Base-by-base conservation (phyloP, 2,888 invertebrate species). In the Tuta absoluta region DNA sequence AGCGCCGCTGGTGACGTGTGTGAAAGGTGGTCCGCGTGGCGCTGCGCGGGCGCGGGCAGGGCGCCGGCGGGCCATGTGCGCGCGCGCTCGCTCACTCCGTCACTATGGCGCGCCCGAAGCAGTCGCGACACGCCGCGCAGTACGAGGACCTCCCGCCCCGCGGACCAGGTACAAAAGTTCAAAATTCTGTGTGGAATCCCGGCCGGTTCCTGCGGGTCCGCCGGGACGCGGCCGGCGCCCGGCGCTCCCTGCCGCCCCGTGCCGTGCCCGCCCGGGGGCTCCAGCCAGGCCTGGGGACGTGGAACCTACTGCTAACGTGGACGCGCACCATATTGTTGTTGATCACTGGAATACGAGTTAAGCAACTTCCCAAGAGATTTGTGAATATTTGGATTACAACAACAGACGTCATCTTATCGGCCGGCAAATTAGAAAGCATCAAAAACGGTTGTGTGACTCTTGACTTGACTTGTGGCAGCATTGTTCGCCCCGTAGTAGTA, bases 51-150 rank as follows among this genome's bases (percentile, higher is more conserved):
- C 67, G 75, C 75, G 69, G 72, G 71, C 72, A 75, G 75, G 74
- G 72, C 69, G 63, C 71, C 67, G 76, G 71, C 49, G 49, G 49
- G 49, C 53, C 53, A 53, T 53, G 53, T 56, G 56, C 24, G 51
- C 24, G 19, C 21, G 80, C 72, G 64, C 80, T 77, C 85, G 76
- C 78, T 82, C 91, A 91, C 89, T 90, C 86, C 80, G 83, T 77
- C 80, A 81, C 78, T 82, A 91, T 91, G 91, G 89, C 88, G 81
- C 91, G 91, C 71, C 87, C 91, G 75, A 89, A 84, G 82, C 91
- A 88, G 88, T 87, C 91, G 87, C 89, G 92, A 69, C 88, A 89
- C 86, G 80, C 81, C 76, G 83, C 84, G 69, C 89, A 91, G 75
- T 74, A 79, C 84, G 84, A 84, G 69, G 80, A 84, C 72, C 86